phyloP scores from a whole-genome alignment of 2,888 invertebrate genomes.

The Doris montereyensis region DNA sequence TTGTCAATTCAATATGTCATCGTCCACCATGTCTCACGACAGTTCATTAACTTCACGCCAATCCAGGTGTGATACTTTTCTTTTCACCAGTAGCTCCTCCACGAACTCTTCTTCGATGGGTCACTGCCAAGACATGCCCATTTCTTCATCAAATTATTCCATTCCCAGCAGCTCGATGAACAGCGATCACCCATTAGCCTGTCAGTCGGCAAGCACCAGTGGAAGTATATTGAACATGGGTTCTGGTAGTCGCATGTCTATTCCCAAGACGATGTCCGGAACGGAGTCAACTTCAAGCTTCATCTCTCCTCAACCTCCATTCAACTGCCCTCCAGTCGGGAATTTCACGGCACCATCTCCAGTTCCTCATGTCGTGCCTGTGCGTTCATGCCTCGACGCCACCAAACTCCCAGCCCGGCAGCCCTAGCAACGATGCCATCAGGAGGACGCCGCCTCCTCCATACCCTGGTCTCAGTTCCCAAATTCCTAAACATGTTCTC shows the following conservation, averaged over 20 bases:
- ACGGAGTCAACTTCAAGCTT: background rate
- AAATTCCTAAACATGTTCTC: slow-evolving; percentile 37
- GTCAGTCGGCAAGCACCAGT: too few species aligned
- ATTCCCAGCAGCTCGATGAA: background rate
- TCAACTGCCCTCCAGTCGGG: background rate
- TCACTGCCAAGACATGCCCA: too few species aligned
- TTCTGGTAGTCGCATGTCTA: too few species aligned
- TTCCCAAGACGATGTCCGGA: slow-evolving; percentile 45
- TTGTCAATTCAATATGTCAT: slow-evolving; percentile 52
- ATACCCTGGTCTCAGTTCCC: slow-evolving; percentile 56
- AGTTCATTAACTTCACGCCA: background rate
- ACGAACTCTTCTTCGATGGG: too few species aligned
- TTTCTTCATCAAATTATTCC: background rate
- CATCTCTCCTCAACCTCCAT: background rate
- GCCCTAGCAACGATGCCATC: slow-evolving; percentile 58
- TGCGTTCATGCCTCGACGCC: too few species aligned
- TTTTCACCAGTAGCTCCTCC: slow-evolving; percentile 7
- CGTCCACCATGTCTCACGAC: background rate
- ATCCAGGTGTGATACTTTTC: too few species aligned
- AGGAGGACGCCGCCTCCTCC: slow-evolving; percentile 65
- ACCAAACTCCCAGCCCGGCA: slow-evolving; percentile 65
- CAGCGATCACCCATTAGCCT: slow-evolving; percentile 28
- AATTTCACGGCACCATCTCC: slow-evolving; percentile 28
- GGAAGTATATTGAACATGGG: too few species aligned
- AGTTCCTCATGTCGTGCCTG: slow-evolving; percentile 53